Base-by-base conservation (phyloP, 2,113 vertebrate genomes). In the Asarcornis scutulata region DNA sequence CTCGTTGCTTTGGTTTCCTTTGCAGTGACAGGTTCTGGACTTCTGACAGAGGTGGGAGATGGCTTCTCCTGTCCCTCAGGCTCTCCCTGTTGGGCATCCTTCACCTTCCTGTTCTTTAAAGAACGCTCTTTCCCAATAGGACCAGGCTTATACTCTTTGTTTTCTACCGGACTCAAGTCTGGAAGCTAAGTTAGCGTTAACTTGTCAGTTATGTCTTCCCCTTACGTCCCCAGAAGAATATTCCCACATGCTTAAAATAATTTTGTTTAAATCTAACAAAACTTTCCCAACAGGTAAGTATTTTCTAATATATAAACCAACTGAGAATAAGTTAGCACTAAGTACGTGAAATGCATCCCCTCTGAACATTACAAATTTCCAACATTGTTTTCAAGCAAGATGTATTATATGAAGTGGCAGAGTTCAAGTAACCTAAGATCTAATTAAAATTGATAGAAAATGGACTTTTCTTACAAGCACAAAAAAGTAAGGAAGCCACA, bases 111-210 rank as follows among this genome's bases (percentile, higher is more conserved):
- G 97, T 99, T 99, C 98, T 99, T 99, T 76, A 99, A 95, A 21
- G 99, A 99, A 84, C 99, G 99, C 32, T 99, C 99, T 91, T 99
- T 99, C 83, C 99, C 99, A 83, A 99, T 99, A 68, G 99, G 99
- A 93, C 99, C 99, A 15, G 99, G 99, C 93, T 99, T 99, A 96
- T 99, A 99, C 88, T 99, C 99, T 97, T 99, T 99, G 88, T 98
- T 99, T 98, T 99, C 99, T 76, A 99, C 97, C 2, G 98, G 98
- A 97, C 98, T 99, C 96, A 99, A 97, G 88, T 99, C 99, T 97
- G 99, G 99, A 95, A 99, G 98, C 99, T 99, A 95, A 97, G 96
- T 89, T 86, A 98, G 83, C 6, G 55, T 92, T 94, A 94, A 96
- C 42, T 92, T 36, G 89, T 96, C 94, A 97, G 93, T 94, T 67